These are phyloP conservation scores for Drosophila sturtevanti DNA, from an alignment of 1,140 invertebrate species.

Conservation along the genomic window DNA sequence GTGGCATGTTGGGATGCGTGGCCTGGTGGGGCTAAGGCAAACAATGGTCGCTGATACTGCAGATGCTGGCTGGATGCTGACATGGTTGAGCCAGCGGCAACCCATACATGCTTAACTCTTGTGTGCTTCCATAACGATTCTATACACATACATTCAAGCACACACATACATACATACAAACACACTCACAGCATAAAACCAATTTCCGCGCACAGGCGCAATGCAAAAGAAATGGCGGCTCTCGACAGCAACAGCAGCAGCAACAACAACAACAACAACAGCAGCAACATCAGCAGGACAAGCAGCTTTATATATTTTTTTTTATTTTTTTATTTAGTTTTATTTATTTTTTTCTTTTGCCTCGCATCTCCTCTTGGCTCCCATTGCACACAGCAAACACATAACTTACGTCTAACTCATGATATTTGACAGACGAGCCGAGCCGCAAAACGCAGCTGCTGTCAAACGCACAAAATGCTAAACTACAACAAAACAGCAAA, in stretches of 20 bases:
- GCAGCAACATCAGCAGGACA: not conserved
- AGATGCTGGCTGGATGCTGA: constrained; percentile 54
- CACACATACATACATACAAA: constrained; percentile 27
- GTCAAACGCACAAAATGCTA: constrained; percentile 54
- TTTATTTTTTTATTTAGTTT: not conserved
- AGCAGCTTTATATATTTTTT: not conserved
- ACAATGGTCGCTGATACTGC: constrained; percentile 62
- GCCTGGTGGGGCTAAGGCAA: constrained; percentile 61
- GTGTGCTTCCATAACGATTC: constrained; percentile 56
- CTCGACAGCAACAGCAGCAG: constrained; percentile 18
- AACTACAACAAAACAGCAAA: constrained; percentile 41
- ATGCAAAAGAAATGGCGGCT: constrained; percentile 71
- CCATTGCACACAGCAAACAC: constrained; percentile 27
- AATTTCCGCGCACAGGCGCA: constrained; percentile 71
- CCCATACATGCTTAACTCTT: constrained; percentile 53
- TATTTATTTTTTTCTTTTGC: constrained; percentile 6
- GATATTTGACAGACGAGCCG: constrained; percentile 63
- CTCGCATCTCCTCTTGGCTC: constrained; percentile 26
- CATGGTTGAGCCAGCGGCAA: constrained; percentile 60
- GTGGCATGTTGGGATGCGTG: constrained; percentile 20
- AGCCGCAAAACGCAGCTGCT: constrained; percentile 52
- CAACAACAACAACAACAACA: too few species aligned
- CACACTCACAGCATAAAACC: constrained; percentile 8
- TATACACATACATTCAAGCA: constrained; percentile 24
- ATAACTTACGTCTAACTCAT: constrained; percentile 70